These are phyloP conservation scores for Sarcophilus harrisii DNA, from an alignment of 2,797 vertebrate species.

Conservation along the genomic window DNA sequence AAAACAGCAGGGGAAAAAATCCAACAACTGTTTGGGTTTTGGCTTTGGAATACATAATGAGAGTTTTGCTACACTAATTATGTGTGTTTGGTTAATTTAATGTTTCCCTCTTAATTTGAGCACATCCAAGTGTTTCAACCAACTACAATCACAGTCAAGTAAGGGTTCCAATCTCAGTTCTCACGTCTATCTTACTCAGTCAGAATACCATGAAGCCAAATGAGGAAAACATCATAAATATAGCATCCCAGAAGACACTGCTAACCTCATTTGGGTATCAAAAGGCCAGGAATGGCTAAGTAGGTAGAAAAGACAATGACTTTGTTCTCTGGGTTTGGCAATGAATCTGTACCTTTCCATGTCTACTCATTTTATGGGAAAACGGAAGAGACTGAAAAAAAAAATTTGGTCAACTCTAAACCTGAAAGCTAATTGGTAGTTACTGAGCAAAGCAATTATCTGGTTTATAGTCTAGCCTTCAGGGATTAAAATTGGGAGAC, in stretches of 20 bases:
- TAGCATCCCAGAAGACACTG: background rate
- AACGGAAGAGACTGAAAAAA: background rate
- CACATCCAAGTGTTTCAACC: background rate
- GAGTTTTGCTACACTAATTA: background rate
- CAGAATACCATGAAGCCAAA: background rate
- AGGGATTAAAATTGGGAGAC: background rate
- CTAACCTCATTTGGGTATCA: background rate
- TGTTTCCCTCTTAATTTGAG: background rate
- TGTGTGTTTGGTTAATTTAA: slow-evolving; percentile 1
- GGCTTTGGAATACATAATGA: slow-evolving; percentile 4
- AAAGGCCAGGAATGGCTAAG: background rate
- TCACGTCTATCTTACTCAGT: background rate
- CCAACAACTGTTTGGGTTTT: background rate
- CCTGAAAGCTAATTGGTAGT: background rate
- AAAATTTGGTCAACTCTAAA: background rate
- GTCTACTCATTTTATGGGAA: background rate
- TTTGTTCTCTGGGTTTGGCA: background rate
- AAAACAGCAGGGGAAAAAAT: background rate
- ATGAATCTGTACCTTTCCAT: background rate
- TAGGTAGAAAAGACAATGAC: background rate
- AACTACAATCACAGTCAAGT: background rate
- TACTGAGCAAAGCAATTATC: background rate
- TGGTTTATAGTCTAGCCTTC: background rate
- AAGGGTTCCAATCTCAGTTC: background rate
- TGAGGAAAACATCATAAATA: background rate